A percentile compares a stretch with the other conserved stretches of the same genome.
Conservation (phyloP, 1,140 invertebrate genomes). For the Papilio polytes region DNA sequence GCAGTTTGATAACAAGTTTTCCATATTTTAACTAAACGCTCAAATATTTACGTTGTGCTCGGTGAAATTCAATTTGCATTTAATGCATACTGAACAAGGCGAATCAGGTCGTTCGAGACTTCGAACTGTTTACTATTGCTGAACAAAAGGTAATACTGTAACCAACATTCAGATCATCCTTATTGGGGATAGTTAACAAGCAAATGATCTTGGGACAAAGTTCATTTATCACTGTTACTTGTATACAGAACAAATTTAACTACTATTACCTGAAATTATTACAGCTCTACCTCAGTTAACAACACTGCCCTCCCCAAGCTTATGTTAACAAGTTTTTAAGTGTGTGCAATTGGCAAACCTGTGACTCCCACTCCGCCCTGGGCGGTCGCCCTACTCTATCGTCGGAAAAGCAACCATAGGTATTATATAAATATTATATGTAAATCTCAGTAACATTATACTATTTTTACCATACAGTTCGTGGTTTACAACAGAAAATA, state of each 20-base stretch:
- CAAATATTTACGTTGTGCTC: slow-evolving; percentile 38
- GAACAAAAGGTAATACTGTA: slow-evolving; percentile 21
- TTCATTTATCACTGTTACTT: background rate
- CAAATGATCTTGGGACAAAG: background rate
- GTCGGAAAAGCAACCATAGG: too few relatives aligned
- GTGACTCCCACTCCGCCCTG: too few relatives aligned
- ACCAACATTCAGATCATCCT: background rate
- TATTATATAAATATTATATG: background rate
- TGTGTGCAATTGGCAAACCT: too few relatives aligned
- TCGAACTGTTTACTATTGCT: slow-evolving; percentile 7
- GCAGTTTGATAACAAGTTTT: slow-evolving; percentile 27
- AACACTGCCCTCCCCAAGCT: too few relatives aligned
- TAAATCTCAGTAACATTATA: background rate
- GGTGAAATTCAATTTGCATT: slow-evolving; percentile 58
- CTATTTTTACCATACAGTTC: background rate
- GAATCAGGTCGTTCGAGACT: background rate
- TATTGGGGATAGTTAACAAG: background rate
- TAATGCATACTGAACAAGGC: slow-evolving; percentile 59
- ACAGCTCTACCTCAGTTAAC: too few relatives aligned
- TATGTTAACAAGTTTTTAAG: too few relatives aligned
- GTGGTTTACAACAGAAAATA: too few relatives aligned
- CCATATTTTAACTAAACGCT: slow-evolving; percentile 20
- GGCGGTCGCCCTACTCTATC: too few relatives aligned
- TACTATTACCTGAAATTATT: too few relatives aligned
- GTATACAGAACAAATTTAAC: background rate